A percentile compares a stretch with the other conserved stretches of the same genome.
phyloP scores from a whole-genome alignment of 2,888 invertebrate species.

The Caenorhabditis wallacei region DNA sequence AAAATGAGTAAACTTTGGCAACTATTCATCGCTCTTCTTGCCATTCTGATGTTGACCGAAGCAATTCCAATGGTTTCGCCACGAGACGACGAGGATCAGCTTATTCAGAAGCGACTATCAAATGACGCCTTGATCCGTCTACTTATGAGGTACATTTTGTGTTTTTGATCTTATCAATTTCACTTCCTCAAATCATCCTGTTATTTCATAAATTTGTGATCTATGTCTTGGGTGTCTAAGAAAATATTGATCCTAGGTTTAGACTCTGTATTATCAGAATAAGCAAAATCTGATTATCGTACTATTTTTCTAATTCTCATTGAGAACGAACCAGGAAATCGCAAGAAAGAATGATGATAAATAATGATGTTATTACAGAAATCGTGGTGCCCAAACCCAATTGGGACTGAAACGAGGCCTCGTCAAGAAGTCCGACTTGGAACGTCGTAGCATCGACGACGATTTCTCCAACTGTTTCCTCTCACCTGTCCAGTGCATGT shows the following conservation, averaged over 20 bases:
- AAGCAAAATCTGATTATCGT: slow-evolving; percentile 9
- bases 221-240: slow-evolving; percentile 12
- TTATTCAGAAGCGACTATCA: slow-evolving; percentile 68
- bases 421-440: slow-evolving; percentile 68
- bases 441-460: slow-evolving; percentile 73
- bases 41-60: slow-evolving; percentile 40
- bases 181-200: slow-evolving; percentile 20
- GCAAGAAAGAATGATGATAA: not conserved
- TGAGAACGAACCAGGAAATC: not conserved
- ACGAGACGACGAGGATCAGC: slow-evolving; percentile 46
- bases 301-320: not conserved
- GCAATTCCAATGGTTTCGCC: slow-evolving; percentile 65
- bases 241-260: slow-evolving; percentile 16
- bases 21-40: slow-evolving; percentile 38
- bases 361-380: slow-evolving; percentile 39
- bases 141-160: slow-evolving; percentile 68
- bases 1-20: slow-evolving; percentile 55
- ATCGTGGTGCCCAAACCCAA: slow-evolving; percentile 59
- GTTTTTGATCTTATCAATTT: slow-evolving; percentile 13
- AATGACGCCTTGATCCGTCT: slow-evolving; percentile 72
- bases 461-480: slow-evolving; percentile 77
- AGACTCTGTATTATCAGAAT: slow-evolving; percentile 2
- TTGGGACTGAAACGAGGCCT: slow-evolving; percentile 63
- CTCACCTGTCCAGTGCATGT: slow-evolving; percentile 77
- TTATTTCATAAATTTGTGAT: slow-evolving; percentile 30